phyloP scores from a whole-genome alignment of 2,888 invertebrate species.

The Oxytorus armatus region DNA sequence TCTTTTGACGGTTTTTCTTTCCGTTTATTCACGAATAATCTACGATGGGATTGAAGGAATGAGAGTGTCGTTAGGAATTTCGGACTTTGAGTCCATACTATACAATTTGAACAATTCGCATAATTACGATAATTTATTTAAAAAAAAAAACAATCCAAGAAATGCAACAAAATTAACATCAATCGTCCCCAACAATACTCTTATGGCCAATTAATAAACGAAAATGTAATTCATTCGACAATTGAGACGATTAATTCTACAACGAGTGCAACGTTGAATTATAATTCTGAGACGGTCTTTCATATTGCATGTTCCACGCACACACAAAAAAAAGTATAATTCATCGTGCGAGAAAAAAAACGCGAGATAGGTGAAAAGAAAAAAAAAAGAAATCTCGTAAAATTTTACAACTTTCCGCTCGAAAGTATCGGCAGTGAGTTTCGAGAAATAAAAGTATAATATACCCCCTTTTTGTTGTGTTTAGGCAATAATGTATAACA shows the following conservation, averaged over 20 bases:
- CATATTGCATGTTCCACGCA: neutral
- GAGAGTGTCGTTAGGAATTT: no score
- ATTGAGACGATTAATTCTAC: no score
- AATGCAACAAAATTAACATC: neutral
- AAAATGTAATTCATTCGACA: no score
- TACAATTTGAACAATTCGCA: neutral
- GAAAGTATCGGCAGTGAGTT: neutral
- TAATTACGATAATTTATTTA: neutral
- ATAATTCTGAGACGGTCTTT: neutral
- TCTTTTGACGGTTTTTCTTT: neutral
- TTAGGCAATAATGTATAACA: constrained; percentile 71
- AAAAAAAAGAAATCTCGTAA: neutral
- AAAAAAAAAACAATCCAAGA: no score
- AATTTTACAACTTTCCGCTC: neutral
- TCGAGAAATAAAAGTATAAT: constrained; percentile 53
- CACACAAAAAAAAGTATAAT: neutral
- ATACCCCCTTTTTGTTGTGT: constrained; percentile 77
- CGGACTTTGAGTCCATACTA: no score
- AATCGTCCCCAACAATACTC: neutral
- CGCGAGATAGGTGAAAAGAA: no score
- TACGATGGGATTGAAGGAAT: neutral
- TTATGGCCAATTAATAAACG: no score
- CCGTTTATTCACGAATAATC: neutral
- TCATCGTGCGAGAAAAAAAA: neutral
- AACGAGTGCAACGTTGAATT: no score